Evolutionary conservation across 2,888 invertebrate genomes (phyloP).

Genomic region (Drosophila rellima): DNA sequence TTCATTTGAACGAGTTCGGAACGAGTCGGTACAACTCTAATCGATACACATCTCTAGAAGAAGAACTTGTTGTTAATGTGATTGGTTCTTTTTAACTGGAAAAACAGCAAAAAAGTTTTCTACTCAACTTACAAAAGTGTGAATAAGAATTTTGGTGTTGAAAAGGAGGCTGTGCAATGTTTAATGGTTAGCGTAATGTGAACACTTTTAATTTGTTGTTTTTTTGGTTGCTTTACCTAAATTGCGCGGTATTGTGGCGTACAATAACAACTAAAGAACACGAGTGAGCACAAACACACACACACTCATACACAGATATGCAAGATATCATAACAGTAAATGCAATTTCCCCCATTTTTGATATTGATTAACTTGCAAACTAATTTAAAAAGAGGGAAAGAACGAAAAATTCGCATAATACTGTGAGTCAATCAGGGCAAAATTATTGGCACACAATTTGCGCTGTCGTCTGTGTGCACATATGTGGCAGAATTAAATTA

Average conservation of each 20-base stretch:
- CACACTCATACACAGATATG: slow-evolving; percentile 10
- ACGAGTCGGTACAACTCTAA: too few species aligned
- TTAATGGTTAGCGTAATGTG: slow-evolving; percentile 42
- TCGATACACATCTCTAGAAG: too few species aligned
- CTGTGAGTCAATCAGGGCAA: slow-evolving; percentile 2
- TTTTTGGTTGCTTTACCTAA: background rate
- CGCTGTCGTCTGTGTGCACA: background rate
- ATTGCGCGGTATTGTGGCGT: slow-evolving; percentile 14
- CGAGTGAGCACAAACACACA: slow-evolving; percentile 6
- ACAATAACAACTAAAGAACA: slow-evolving; percentile 18
- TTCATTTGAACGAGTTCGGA: too few species aligned
- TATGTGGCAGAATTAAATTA: background rate
- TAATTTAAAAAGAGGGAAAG: slow-evolving; percentile 38
- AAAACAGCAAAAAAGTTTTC: background rate
- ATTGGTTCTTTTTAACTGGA: slow-evolving; percentile 16
- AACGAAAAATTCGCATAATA: slow-evolving; percentile 23
- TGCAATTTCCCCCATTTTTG: slow-evolving; percentile 10
- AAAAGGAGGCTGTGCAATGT: slow-evolving; percentile 41
- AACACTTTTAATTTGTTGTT: background rate
- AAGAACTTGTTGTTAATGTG: slow-evolving; percentile 43
- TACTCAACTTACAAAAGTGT: slow-evolving; percentile 31
- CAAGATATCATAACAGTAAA: slow-evolving; percentile 32
- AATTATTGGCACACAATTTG: slow-evolving; percentile 11
- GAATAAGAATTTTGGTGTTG: slow-evolving; percentile 14
- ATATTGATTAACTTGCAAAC: slow-evolving; percentile 39